These are phyloP conservation scores for Meliscaeva auricollis DNA, from an alignment of 2,888 invertebrate genomes.

Conservation along the genomic window DNA sequence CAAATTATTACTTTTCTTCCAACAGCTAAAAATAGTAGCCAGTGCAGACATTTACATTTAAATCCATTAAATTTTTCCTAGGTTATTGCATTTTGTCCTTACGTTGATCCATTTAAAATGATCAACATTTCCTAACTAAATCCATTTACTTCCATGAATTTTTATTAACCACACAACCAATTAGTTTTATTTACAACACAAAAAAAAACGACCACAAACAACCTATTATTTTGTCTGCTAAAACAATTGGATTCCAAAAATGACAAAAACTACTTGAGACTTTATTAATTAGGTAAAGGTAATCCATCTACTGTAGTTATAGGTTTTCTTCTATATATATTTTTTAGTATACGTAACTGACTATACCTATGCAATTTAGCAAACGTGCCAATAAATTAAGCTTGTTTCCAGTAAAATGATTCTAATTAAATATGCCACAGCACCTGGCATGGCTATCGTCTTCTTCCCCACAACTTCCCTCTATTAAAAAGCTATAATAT, in stretches of 20 bases:
- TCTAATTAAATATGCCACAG: conserved; percentile 33
- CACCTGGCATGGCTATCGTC: neutral
- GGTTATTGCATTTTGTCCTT: too few species aligned
- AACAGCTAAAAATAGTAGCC: too few species aligned
- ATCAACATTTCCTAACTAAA: too few species aligned
- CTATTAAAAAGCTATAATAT: conserved; percentile 1
- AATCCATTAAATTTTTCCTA: too few species aligned
- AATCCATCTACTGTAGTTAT: neutral
- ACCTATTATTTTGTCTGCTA: neutral
- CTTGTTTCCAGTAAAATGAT: conserved; percentile 30
- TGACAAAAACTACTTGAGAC: neutral
- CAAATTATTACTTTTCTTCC: too few species aligned
- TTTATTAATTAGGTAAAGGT: neutral
- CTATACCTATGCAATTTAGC: conserved; percentile 21
- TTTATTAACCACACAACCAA: too few species aligned
- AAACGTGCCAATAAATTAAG: conserved; percentile 34
- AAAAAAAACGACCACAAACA: neutral
- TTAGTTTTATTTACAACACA: neutral
- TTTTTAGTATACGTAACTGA: too few species aligned
- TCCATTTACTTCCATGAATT: too few species aligned
- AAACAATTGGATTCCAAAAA: neutral
- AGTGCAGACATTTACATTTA: too few species aligned
- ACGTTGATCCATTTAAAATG: too few species aligned
- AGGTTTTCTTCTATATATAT: conserved; percentile 9
- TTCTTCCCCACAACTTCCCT: neutral